Base-by-base conservation (phyloP, 2,797 vertebrate species). In the Macroramphosus scolopax region DNA sequence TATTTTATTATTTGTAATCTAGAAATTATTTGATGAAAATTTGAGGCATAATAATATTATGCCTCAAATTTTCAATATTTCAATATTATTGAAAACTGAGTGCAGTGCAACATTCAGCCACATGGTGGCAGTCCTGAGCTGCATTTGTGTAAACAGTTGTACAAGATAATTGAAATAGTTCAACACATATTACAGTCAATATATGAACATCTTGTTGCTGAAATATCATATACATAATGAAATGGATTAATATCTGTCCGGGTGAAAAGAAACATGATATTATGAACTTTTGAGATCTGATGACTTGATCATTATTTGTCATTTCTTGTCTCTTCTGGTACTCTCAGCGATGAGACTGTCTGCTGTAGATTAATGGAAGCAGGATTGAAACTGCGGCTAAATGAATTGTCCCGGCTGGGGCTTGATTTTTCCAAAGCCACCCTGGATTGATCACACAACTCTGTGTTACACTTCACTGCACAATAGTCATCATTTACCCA, bases 281-380 rank as follows among this genome's bases (percentile, higher is more conserved):
- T 37, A 22, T 15, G 49, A 16, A 57, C 34, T 10, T 35, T 17
- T 38, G 43, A 35, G 37, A 64, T 69, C 51, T 51, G 63, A 77
- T 53, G 28, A 56, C 33, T 43, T 71, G 71, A 77, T 82, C 69
- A 67, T 66, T 83, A 68, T 71, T 68, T 68, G 47, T 66, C 67
- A 53, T 56, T 44, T 67, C 43, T 51, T 37, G 43, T 70, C 32
- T 62, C 50, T 35, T 39, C 15, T 26, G 54, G 14, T 38, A 53
- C 59, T 43, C 16, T 29, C 20, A 1, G 47, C 38, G 55, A 78
- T 75, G 71, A 69, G 65, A 35, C 42, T 77, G 75, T 81, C 75
- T 77, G 65, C 66, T 52, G 55, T 13, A 16, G 54, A 18, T 75
- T 68, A 35, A 75, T 47, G 31, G 63, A 76, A 38, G 49, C 12